A percentile compares a stretch with the other conserved stretches of the same genome.
These are phyloP conservation scores for Jaculus jaculus DNA, from an alignment of 2,113 vertebrate genomes.

Conservation along the genomic window DNA sequence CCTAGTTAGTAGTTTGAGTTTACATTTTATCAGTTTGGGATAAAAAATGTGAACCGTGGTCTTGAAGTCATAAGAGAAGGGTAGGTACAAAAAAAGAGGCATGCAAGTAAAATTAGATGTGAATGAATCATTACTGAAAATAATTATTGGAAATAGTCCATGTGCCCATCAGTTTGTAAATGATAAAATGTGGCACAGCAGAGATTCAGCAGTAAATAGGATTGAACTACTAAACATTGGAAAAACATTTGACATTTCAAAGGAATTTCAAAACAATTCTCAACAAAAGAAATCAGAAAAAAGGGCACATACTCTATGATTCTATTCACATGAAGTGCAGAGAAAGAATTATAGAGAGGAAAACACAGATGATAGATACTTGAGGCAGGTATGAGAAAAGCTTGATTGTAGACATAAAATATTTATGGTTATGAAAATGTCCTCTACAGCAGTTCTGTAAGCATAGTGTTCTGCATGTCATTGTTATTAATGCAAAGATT, in stretches of 20 bases:
- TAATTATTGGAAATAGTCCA: neutral
- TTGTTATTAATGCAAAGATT: neutral
- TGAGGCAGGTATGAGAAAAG: accelerated
- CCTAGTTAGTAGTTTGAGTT: neutral
- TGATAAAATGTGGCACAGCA: neutral
- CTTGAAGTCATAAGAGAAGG: neutral
- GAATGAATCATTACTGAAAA: neutral
- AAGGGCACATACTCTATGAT: neutral
- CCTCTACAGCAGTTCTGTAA: neutral
- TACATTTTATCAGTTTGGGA: neutral
- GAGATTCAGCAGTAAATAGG: neutral
- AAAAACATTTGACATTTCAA: neutral
- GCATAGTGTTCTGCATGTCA: neutral
- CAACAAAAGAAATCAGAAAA: neutral
- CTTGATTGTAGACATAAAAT: neutral
- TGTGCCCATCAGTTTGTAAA: neutral
- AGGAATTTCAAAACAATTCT: neutral
- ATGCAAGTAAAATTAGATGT: neutral
- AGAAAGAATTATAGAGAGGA: neutral
- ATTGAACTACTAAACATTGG: neutral
- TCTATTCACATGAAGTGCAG: neutral
- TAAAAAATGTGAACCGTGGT: neutral
- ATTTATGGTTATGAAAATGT: neutral
- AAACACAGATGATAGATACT: neutral
- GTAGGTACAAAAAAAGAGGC: neutral